phyloP scores from a whole-genome alignment of 1,140 invertebrate genomes.

The Drosophila sproati region DNA sequence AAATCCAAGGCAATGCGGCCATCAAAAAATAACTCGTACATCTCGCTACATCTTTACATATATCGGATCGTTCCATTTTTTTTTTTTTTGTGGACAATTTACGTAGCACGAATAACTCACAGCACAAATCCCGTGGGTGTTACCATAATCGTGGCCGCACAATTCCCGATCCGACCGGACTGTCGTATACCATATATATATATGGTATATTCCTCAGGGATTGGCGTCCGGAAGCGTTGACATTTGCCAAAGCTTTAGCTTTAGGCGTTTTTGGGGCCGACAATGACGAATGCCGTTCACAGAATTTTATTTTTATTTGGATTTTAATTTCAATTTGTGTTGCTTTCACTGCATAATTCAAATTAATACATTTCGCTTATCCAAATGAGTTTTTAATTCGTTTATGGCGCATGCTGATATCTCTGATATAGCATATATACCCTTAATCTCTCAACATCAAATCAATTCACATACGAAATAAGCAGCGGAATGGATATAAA shows the following conservation, averaged over 20 bases:
- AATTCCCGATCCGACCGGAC: slow-evolving; percentile 11
- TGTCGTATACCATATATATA: slow-evolving; percentile 4
- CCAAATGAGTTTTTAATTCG: slow-evolving; percentile 61
- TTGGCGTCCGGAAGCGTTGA: slow-evolving; percentile 60
- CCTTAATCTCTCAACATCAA: too few relatives aligned
- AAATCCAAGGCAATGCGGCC: slow-evolving; percentile 58
- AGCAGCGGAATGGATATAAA: too few relatives aligned
- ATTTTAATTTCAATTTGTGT: slow-evolving; percentile 15
- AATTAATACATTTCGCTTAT: slow-evolving; percentile 36
- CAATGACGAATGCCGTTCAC: slow-evolving; percentile 60
- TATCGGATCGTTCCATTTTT: slow-evolving; percentile 45
- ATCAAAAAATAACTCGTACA: slow-evolving; percentile 59
- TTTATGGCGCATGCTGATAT: slow-evolving; percentile 44
- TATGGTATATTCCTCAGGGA: slow-evolving; percentile 3
- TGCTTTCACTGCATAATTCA: slow-evolving; percentile 36
- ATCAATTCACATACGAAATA: not conserved
- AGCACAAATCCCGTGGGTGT: slow-evolving; percentile 31
- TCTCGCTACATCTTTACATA: slow-evolving; percentile 27
- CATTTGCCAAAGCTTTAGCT: slow-evolving; percentile 26
- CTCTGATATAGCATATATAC: not conserved
- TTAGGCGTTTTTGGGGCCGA: slow-evolving; percentile 14
- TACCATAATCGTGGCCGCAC: slow-evolving; percentile 6
- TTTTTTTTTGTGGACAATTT: slow-evolving; percentile 49
- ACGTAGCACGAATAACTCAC: slow-evolving; percentile 23
- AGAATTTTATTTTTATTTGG: slow-evolving; percentile 36